A percentile compares a stretch with the other conserved stretches of the same genome.
phyloP scores from a whole-genome alignment of 1,140 invertebrate species.

The Teleogryllus occipitalis region DNA sequence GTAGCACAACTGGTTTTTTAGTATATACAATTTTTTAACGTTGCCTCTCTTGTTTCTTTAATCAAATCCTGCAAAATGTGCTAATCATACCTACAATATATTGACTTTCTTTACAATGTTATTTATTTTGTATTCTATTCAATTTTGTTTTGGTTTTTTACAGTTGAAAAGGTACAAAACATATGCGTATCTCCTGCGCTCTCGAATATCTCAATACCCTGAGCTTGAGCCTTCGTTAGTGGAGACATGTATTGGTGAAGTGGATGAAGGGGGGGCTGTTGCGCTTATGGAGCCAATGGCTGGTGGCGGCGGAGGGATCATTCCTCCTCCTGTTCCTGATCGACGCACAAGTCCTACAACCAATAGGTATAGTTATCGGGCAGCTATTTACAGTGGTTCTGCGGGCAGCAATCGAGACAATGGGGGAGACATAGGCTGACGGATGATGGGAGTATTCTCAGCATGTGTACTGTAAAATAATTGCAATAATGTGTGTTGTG shows the following conservation, averaged over 20 bases:
- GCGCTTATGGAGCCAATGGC: conserved; percentile 34
- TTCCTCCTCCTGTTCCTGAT: conserved; percentile 33
- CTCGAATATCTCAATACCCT: conserved; percentile 55
- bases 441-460: conserved; percentile 65
- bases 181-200: conserved; percentile 71
- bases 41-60: no score
- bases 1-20: no score
- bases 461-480: conserved; percentile 58
- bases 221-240: conserved; percentile 47
- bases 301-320: conserved; percentile 24
- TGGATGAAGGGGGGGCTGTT: conserved; percentile 52
- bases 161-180: conserved; percentile 83
- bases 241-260: conserved; percentile 68
- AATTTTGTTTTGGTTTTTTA: conserved; percentile 27
- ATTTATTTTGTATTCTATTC: no score
- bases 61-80: no score
- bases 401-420: conserved; percentile 44
- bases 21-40: no score
- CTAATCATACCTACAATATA: no score
- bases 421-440: conserved; percentile 63
- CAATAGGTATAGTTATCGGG: conserved; percentile 79
- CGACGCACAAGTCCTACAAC: conserved; percentile 41
- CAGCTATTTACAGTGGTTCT: conserved; percentile 50
- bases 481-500: background rate
- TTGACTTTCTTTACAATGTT: no score